Conservation (phyloP, 2,113 vertebrate genomes). For the Mesocricetus auratus region DNA sequence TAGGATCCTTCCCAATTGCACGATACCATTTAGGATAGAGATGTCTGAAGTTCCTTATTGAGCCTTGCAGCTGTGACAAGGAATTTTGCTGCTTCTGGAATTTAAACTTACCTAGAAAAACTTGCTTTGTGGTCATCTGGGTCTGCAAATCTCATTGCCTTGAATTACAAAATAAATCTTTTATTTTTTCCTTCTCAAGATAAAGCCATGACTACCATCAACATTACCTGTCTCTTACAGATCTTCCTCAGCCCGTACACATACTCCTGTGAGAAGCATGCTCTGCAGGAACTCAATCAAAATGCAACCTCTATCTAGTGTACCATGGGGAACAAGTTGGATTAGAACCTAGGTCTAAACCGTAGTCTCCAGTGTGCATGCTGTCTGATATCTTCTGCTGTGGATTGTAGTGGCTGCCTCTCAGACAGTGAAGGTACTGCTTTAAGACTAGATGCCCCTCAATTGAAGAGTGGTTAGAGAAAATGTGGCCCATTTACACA, state of each 20-base stretch:
- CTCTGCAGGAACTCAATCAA: background rate
- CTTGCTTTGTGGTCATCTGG: background rate
- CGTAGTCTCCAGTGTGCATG: background rate
- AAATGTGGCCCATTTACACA: too few relatives aligned
- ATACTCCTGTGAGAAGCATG: background rate
- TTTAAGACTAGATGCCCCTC: too few relatives aligned
- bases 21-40: background rate
- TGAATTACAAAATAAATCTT: background rate
- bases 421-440: background rate
- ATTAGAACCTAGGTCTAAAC: background rate
- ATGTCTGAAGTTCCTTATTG: background rate
- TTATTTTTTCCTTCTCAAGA: background rate
- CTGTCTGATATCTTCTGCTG: background rate
- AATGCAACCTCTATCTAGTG: background rate
- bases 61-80: background rate
- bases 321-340: background rate
- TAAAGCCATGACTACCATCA: background rate
- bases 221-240: background rate
- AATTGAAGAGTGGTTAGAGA: too few relatives aligned
- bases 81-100: background rate
- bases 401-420: background rate
- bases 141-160: background rate
- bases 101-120: background rate
- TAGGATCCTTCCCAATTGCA: background rate
- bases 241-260: background rate